Conservation (phyloP, 1,140 invertebrate species). For the Lordiphosa stackelbergi region DNA sequence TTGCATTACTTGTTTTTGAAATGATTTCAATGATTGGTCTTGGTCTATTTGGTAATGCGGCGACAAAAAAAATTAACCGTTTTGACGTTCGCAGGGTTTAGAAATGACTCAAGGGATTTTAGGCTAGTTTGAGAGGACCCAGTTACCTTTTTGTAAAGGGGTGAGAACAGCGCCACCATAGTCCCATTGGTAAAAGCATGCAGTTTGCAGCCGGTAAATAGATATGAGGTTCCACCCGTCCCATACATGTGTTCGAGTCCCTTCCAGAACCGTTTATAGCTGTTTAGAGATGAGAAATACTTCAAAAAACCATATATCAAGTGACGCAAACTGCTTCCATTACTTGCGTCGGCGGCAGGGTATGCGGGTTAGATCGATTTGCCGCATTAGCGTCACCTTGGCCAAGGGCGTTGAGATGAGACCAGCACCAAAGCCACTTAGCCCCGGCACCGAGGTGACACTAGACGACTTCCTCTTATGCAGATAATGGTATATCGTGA, state of each 20-base stretch:
- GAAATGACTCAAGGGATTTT: too few relatives aligned
- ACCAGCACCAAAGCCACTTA: slow-evolving; percentile 19
- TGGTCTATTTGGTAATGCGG: too few relatives aligned
- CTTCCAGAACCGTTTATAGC: slow-evolving; percentile 8
- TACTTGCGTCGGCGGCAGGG: slow-evolving; percentile 27
- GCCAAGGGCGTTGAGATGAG: slow-evolving; percentile 26
- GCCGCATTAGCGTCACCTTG: slow-evolving; percentile 24
- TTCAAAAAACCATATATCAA: background rate
- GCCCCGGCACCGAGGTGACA: background rate
- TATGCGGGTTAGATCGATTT: slow-evolving; percentile 21
- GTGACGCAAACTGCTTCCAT: background rate
- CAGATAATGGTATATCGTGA: slow-evolving; percentile 7
- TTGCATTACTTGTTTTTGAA: too few relatives aligned
- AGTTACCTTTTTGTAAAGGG: background rate
- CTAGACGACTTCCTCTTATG: slow-evolving; percentile 3
- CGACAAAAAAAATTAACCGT: too few relatives aligned
- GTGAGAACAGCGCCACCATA: slow-evolving; percentile 3
- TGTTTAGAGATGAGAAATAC: background rate
- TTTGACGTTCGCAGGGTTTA: too few relatives aligned
- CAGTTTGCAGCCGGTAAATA: slow-evolving; percentile 24
- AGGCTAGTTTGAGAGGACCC: too few relatives aligned
- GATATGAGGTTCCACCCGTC: slow-evolving; percentile 8
- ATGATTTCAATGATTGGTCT: too few relatives aligned
- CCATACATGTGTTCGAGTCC: slow-evolving; percentile 19
- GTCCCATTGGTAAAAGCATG: slow-evolving; percentile 9